Percentiles rank a stretch among this genome's conserved stretches.
Conservation (phyloP, 2,113 vertebrate species). For the Nyctereutes procyonoides region DNA sequence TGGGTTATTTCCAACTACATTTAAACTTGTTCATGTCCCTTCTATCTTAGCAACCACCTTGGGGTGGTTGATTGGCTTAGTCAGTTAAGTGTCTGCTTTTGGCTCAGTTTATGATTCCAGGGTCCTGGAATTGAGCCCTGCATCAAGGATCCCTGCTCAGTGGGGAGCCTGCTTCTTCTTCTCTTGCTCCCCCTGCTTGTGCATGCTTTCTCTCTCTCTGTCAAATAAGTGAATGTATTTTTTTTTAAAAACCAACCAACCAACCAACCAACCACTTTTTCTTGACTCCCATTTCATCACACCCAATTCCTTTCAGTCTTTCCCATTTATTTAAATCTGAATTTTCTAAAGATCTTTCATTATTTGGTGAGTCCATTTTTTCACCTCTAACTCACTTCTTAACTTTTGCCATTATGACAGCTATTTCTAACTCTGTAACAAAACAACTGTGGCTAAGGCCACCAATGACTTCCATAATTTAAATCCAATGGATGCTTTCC, state of each 20-base stretch:
- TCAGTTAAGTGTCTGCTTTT: too few species aligned
- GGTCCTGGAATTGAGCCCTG: too few species aligned
- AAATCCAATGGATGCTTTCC: constrained; percentile 7
- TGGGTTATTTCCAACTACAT: neutral
- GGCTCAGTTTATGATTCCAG: too few species aligned
- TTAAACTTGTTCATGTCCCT: neutral
- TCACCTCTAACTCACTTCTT: neutral
- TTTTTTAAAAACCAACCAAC: too few species aligned
- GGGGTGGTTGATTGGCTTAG: too few species aligned
- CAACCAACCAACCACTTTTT: neutral
- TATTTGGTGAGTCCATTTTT: neutral
- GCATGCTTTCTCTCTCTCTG: too few species aligned
- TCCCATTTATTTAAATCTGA: constrained; percentile 1
- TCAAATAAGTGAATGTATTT: too few species aligned
- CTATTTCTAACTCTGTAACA: neutral
- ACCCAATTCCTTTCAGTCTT: neutral
- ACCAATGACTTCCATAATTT: constrained; percentile 6
- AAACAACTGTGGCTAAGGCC: neutral
- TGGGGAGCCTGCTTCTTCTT: too few species aligned
- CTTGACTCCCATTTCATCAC: neutral
- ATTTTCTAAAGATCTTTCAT: neutral
- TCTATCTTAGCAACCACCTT: neutral
- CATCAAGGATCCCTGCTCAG: too few species aligned
- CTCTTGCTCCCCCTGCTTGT: too few species aligned
- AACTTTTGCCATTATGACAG: neutral